A percentile compares a stretch with the other conserved stretches of the same genome.
These are phyloP conservation scores for Holotrichia oblita DNA, from an alignment of 1,140 invertebrate genomes.

Conservation along the genomic window DNA sequence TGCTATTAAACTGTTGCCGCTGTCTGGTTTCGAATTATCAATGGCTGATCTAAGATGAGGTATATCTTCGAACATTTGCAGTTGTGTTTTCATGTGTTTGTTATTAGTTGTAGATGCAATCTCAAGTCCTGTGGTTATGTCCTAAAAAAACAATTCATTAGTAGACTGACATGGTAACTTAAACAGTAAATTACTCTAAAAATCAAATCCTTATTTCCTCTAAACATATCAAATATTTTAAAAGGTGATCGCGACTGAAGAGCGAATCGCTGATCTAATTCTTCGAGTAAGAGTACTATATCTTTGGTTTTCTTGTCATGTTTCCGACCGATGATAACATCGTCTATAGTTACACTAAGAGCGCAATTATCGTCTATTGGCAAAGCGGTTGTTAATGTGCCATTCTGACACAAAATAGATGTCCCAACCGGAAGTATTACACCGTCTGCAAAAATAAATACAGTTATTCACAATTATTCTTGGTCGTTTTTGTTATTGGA, in stretches of 20 bases:
- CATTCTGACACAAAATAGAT: neutral
- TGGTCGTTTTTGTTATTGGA: neutral
- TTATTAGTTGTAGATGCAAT: neutral
- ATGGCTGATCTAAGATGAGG: neutral
- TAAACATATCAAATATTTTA: neutral
- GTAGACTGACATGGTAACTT: neutral
- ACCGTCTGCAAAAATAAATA: neutral
- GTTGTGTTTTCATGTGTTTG: neutral
- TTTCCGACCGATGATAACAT: neutral
- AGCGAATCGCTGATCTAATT: neutral
- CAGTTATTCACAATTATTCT: too few species aligned
- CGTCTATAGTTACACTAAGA: neutral
- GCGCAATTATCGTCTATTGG: neutral
- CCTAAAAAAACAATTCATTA: neutral
- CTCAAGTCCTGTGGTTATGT: neutral
- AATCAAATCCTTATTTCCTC: neutral
- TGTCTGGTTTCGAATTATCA: too few species aligned
- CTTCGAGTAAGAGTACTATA: neutral
- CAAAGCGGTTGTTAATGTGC: neutral
- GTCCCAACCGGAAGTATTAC: neutral
- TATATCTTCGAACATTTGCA: neutral
- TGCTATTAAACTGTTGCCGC: too few species aligned
- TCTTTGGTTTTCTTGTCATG: neutral
- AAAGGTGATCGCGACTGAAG: neutral
- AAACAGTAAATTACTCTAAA: neutral